Conservation (phyloP, 2,797 vertebrate genomes). For the Tenualosa ilisha region DNA sequence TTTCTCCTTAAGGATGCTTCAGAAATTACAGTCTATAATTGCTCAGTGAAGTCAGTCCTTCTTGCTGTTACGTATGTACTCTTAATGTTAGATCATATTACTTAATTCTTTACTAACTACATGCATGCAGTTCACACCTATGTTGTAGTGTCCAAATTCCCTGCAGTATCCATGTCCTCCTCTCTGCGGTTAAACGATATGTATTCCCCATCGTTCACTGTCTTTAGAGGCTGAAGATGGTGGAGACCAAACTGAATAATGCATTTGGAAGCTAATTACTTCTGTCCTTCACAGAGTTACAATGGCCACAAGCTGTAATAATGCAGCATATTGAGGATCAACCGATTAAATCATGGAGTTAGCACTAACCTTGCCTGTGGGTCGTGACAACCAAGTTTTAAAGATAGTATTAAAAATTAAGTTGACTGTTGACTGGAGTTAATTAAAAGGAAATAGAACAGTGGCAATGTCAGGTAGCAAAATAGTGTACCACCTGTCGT, state of each 20-base stretch:
- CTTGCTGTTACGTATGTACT: no score
- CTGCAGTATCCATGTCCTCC: not conserved
- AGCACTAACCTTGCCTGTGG: slow-evolving; percentile 42
- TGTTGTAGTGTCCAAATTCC: no score
- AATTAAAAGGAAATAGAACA: slow-evolving; percentile 25
- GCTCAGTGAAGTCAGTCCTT: no score
- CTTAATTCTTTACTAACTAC: no score
- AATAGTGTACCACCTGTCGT: not conserved
- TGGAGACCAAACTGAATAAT: slow-evolving; percentile 31
- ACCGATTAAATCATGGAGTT: slow-evolving; percentile 35
- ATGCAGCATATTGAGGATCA: slow-evolving; percentile 38
- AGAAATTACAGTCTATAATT: no score
- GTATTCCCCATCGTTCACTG: not conserved
- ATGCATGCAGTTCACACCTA: no score
- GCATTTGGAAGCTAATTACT: slow-evolving; percentile 40
- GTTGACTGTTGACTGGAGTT: slow-evolving; percentile 1
- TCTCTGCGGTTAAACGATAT: not conserved
- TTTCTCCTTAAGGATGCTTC: no score
- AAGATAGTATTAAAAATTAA: slow-evolving; percentile 32
- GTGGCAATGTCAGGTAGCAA: not conserved
- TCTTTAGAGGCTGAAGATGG: not conserved
- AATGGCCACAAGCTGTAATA: slow-evolving; percentile 38
- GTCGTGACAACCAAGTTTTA: slow-evolving; percentile 26
- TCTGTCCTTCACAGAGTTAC: slow-evolving; percentile 29
- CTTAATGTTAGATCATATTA: no score